phyloP scores from a whole-genome alignment of 2,113 vertebrate species.

The Clupea harengus region DNA sequence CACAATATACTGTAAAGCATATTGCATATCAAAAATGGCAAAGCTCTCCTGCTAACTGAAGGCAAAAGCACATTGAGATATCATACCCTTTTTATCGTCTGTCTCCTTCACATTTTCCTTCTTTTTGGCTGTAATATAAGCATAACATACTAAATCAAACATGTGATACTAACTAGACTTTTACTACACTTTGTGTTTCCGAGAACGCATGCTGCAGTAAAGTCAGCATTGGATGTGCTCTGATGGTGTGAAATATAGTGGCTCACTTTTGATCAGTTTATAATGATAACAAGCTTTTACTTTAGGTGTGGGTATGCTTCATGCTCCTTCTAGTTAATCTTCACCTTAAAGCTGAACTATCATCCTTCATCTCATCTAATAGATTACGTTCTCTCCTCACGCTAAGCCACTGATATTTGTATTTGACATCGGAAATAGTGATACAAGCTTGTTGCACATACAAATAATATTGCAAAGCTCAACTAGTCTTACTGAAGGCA shows the following conservation, averaged over 20 bases:
- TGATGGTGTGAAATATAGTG: neutral
- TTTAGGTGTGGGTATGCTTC: neutral
- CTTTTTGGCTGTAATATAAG: neutral
- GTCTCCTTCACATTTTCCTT: neutral
- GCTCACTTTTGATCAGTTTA: neutral
- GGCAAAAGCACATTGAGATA: neutral
- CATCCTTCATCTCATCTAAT: too few species aligned
- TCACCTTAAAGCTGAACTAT: neutral
- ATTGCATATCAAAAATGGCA: neutral
- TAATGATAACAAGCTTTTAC: neutral
- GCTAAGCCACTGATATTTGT: too few species aligned
- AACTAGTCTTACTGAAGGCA: too few species aligned
- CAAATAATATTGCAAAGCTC: too few species aligned
- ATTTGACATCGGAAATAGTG: too few species aligned
- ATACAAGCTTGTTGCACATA: too few species aligned
- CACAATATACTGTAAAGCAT: neutral
- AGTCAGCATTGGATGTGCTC: neutral
- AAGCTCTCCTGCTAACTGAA: neutral
- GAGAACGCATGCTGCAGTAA: neutral
- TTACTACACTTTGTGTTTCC: neutral
- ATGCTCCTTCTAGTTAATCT: neutral
- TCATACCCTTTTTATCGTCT: neutral
- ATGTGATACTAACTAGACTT: neutral
- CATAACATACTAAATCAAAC: neutral
- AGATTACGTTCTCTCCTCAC: too few species aligned